phyloP scores from a whole-genome alignment of 2,113 vertebrate species.

The Forbesichthys papilliferus region DNA sequence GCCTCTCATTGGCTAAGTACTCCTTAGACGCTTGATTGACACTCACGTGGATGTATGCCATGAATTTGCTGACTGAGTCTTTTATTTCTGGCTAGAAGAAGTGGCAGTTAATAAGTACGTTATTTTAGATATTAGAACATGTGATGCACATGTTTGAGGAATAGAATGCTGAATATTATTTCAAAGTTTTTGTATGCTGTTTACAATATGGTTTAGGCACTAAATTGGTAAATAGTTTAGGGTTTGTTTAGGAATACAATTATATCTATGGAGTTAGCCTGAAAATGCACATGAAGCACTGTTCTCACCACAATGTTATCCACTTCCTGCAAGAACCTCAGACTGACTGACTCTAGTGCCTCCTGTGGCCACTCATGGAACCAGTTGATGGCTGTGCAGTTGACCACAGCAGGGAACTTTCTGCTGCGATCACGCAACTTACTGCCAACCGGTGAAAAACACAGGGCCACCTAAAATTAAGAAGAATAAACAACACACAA shows the following conservation, averaged over 20 bases:
- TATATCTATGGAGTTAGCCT: no score
- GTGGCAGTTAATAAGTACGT: conserved; percentile 4
- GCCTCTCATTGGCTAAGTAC: conserved; percentile 86
- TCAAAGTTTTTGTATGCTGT: neutral
- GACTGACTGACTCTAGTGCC: conserved; percentile 91
- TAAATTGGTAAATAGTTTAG: no score
- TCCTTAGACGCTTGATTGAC: conserved; percentile 85
- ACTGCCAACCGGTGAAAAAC: conserved; percentile 89
- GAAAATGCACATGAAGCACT: neutral
- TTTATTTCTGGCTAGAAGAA: conserved; percentile 78
- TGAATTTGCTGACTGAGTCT: conserved; percentile 89
- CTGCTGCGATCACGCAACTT: conserved; percentile 84
- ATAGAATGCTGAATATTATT: no score
- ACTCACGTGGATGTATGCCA: conserved; percentile 90
- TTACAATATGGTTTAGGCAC: neutral
- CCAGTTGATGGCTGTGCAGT: conserved; percentile 87
- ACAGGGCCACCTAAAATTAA: conserved; percentile 82
- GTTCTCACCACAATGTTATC: conserved; percentile 83
- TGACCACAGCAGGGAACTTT: conserved; percentile 88
- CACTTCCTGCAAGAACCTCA: conserved; percentile 83
- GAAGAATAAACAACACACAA: neutral
- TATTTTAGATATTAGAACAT: conserved; percentile 27
- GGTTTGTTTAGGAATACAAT: no score
- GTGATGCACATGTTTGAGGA: neutral
- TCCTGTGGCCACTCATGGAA: conserved; percentile 93